Base-by-base conservation (phyloP, 1,140 invertebrate genomes). In the Spodoptera litura region DNA sequence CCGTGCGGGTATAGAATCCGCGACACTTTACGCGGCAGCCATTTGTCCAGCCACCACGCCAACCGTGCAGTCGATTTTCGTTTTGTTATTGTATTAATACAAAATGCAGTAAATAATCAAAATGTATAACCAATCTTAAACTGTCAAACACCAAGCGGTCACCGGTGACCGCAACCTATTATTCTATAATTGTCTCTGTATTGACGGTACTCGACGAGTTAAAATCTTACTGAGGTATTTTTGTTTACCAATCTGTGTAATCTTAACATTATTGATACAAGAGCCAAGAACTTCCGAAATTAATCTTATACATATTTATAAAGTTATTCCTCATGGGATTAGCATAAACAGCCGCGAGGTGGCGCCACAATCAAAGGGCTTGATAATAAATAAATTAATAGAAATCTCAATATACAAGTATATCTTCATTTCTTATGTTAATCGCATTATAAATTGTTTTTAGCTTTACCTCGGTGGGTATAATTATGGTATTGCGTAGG, bases 261-360 rank as follows among this genome's bases (percentile, higher is more conserved):
- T 61, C 11, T 35, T 61, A 13, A 11, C 3, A 49, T 49, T n/a
- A 66, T 20, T 66, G 9, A 38, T 44, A 49, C 38, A 66, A 1
- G 44, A 44, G 56, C 56, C 10, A 27, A 59, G 58, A 61, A 44
- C 38, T 44, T 44, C 38, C 4, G 9, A 44, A 66, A 66, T 49
- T 51, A 49, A 66, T 66, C 62, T 49, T 49, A 66, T 66, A 66
- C 62, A 66, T 66, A 66, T 66, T 49, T 49, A 64, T 64, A 44
- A 35, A 27, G 5, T 11, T 49, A 49, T 64, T 64, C 38, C 15
- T 64, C 61, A 49, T 49, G 8, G 8, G 38, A 15, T 64, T 64
- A 20, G 61, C 38, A 49, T 64, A 64, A 49, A 64, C n/a, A 38
- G 8, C 61, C 9, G 38, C 6, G 13, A 64, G 35, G 15, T 64